Evolutionary conservation across 2,113 vertebrate genomes (phyloP), one percentile per base, ranked within the genome.

Genomic region (Candoia aspera): DNA sequence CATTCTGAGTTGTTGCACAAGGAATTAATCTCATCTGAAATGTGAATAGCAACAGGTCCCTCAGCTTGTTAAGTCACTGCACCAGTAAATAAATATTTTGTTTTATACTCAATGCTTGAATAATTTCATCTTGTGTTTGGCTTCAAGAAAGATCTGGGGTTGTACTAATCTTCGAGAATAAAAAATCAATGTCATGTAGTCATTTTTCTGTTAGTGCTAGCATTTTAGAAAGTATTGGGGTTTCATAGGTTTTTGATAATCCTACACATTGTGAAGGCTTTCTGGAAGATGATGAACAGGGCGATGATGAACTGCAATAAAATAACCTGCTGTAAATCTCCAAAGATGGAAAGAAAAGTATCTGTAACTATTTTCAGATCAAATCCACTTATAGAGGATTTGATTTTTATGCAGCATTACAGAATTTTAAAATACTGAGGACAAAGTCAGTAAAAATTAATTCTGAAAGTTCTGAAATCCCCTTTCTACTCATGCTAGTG

Each of bases 101-200:
- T 95, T 97, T 96, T 93, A 92, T 58, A 95, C 83, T 91, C 89
- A 46, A 55, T 94, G 53, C 91, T 96, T 95, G 68, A 92, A 89
- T 84, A 92, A 85, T 87, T 95, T 96, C 90, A 92, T 93, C 60
- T 6, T 84, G 54, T 59, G 94, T 42, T 94, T 92, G 87, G 58
- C 91, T 94, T 97, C 91, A 95, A 85, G 89, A 96, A 94, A 9
- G 90, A 93, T 92, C 37, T 96, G 90, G 84, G 58, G 53, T 23
- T 94, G 91, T 93, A 59, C 92, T 96, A 96, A 96, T 5, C 60
- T 95, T 93, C 93, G 93, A 96, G 92, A 92, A 90, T 95, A 94
- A 97, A 96, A 97, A 97, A 95, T 96, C 93, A 94, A 92, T 91
- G 90, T 3, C 92, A 53, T 94, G 88, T 96, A 93, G 92, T 90